phyloP scores from a whole-genome alignment of 2,888 invertebrate genomes.

The Euproctis similis region DNA sequence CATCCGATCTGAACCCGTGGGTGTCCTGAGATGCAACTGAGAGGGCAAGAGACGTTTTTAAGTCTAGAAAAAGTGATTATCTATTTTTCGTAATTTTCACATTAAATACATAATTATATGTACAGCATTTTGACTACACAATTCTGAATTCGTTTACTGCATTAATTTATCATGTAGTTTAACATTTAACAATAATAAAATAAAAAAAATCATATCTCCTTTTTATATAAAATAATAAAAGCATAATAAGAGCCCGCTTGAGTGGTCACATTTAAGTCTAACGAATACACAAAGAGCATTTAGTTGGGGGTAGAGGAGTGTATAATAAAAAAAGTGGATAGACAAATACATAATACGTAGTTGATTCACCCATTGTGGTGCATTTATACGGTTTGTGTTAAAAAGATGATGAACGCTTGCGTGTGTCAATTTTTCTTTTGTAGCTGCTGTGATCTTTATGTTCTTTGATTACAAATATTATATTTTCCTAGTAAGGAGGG shows the following conservation, averaged over 20 bases:
- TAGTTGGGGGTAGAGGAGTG: conserved; percentile 7
- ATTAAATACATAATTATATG: too few relatives aligned
- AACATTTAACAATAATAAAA: too few relatives aligned
- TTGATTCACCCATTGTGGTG: conserved; percentile 15
- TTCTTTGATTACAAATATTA: too few relatives aligned
- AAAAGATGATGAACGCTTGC: conserved; percentile 6
- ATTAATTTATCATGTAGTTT: conserved; percentile 1
- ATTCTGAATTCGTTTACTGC: background rate
- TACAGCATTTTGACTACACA: too few relatives aligned
- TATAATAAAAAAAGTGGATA: conserved; percentile 18
- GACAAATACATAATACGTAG: conserved; percentile 13
- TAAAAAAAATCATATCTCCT: conserved; percentile 15
- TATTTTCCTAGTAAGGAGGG: too few relatives aligned
- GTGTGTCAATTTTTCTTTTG: conserved; percentile 4
- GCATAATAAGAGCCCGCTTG: conserved; percentile 18
- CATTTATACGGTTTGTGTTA: conserved; percentile 11
- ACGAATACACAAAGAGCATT: conserved; percentile 8
- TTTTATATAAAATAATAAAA: conserved; percentile 20
- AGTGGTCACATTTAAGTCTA: conserved; percentile 19
- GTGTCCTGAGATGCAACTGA: too few relatives aligned
- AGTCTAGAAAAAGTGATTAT: too few relatives aligned
- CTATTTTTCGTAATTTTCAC: too few relatives aligned
- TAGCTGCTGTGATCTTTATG: too few relatives aligned
- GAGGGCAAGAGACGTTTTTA: too few relatives aligned
- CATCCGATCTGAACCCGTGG: too few relatives aligned